Percentiles rank a stretch among this genome's conserved stretches.
Evolutionary conservation across 2,888 invertebrate genomes (phyloP).

Genomic region (Epistrophella euchroma): DNA sequence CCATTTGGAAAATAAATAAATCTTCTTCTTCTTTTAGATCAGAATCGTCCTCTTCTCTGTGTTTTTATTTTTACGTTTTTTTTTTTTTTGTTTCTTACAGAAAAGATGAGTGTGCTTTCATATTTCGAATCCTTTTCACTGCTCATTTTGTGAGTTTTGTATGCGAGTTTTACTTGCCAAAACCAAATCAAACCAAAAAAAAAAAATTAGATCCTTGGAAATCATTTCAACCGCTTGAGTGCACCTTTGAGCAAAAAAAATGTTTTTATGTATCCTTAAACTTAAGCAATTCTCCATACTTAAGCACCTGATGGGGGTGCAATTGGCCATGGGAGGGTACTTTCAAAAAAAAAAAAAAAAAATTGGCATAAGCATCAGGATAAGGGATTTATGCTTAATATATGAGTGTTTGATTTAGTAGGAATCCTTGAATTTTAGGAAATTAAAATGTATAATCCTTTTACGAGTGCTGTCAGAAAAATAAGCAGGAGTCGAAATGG

Average conservation of each 20-base stretch:
- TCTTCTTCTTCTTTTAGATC: constrained; percentile 24
- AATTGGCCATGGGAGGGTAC: constrained; percentile 22
- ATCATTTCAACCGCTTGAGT: constrained; percentile 43
- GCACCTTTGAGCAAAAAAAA: constrained; percentile 17
- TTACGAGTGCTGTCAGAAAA: background rate
- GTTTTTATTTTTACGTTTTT: background rate
- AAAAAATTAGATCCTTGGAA: constrained; percentile 18
- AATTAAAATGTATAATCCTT: constrained; percentile 55
- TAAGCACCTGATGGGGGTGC: constrained; percentile 25
- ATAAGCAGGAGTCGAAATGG: background rate
- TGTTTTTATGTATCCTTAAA: constrained; percentile 23
- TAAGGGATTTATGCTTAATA: constrained; percentile 39
- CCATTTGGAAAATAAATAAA: constrained; percentile 40
- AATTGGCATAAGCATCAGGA: constrained; percentile 3
- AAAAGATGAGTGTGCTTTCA: constrained; percentile 45
- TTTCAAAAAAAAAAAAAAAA: background rate
- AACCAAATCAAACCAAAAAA: background rate
- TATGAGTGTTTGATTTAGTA: constrained; percentile 57
- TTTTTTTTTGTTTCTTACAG: constrained; percentile 4
- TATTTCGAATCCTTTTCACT: constrained; percentile 50
- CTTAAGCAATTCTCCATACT: constrained; percentile 33
- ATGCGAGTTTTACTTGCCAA: constrained; percentile 25
- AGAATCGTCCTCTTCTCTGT: constrained; percentile 12
- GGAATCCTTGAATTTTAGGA: constrained; percentile 48
- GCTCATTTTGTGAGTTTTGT: constrained; percentile 54